Evolutionary conservation across 37 sponge, comb jelly and placozoan species (phyloP).

Genomic region (Ephydatia muelleri): DNA sequence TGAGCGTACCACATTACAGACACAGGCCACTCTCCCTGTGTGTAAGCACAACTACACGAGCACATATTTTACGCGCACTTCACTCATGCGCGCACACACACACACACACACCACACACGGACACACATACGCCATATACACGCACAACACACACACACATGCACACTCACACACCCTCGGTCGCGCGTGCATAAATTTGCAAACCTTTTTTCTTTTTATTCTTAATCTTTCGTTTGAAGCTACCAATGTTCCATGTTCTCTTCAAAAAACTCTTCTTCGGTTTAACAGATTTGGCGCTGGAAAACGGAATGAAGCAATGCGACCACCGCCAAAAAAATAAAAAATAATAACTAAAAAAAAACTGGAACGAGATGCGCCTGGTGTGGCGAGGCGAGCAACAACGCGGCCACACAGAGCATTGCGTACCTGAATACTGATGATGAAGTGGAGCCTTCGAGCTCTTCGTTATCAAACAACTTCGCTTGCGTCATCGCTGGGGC

Average conservation of each 20-base stretch:
- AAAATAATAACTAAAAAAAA: not conserved
- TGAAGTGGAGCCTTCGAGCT: not conserved
- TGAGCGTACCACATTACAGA: no score
- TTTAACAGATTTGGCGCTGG: not conserved
- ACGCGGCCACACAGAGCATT: not conserved
- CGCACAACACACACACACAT: not conserved
- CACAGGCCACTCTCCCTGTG: no score
- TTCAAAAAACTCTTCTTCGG: not conserved
- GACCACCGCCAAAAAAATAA: no score
- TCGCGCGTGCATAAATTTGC: not conserved
- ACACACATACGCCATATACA: not conserved
- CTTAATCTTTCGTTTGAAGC: conserved; percentile 55
- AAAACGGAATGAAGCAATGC: no score
- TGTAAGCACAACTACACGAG: no score
- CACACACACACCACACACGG: not conserved
- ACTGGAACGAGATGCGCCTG: not conserved
- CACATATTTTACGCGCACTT: not conserved
- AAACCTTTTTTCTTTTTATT: conserved; percentile 46
- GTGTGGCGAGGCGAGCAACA: not conserved
- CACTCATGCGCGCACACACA: not conserved
- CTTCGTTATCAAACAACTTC: not conserved
- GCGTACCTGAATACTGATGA: not conserved
- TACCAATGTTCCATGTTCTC: conserved; percentile 17
- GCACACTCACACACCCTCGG: not conserved
- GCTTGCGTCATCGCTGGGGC: not conserved